These are phyloP conservation scores for Tinea semifulvella DNA, from an alignment of 2,888 invertebrate genomes.

Conservation along the genomic window DNA sequence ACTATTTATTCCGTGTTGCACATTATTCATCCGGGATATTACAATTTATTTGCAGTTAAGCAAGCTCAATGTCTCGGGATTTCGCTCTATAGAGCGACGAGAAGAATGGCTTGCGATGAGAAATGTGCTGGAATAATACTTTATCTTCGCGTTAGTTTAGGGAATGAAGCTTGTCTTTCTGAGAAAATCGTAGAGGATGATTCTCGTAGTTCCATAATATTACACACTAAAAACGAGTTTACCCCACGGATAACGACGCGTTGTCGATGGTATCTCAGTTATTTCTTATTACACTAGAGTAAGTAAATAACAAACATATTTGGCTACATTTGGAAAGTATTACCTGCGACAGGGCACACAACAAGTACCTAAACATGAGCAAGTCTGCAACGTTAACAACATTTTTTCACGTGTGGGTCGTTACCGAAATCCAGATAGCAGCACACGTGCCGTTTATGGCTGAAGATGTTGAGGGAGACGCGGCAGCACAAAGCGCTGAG, in stretches of 20 bases:
- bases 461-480: conserved; percentile 44
- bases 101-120: no score
- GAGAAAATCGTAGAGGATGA: no score
- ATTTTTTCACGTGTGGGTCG: conserved; percentile 45
- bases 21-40: no score
- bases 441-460: conserved; percentile 52
- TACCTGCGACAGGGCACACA: conserved; percentile 28
- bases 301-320: conserved; percentile 13
- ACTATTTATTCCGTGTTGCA: no score
- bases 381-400: conserved; percentile 35
- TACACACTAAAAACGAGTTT: no score
- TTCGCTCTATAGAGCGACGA: no score
- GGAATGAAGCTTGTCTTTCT: no score
- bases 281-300: conserved; percentile 3
- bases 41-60: no score
- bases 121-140: no score
- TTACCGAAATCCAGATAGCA: conserved; percentile 47
- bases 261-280: not conserved
- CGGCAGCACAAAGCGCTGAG: conserved; percentile 40
- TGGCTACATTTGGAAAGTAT: conserved; percentile 20
- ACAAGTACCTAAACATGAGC: conserved; percentile 32
- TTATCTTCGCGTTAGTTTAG: no score
- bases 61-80: no score
- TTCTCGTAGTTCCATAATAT: no score
- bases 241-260: not conserved